These are phyloP conservation scores for Ischnus inquisitorius DNA, from an alignment of 2,888 invertebrate species.

Conservation along the genomic window DNA sequence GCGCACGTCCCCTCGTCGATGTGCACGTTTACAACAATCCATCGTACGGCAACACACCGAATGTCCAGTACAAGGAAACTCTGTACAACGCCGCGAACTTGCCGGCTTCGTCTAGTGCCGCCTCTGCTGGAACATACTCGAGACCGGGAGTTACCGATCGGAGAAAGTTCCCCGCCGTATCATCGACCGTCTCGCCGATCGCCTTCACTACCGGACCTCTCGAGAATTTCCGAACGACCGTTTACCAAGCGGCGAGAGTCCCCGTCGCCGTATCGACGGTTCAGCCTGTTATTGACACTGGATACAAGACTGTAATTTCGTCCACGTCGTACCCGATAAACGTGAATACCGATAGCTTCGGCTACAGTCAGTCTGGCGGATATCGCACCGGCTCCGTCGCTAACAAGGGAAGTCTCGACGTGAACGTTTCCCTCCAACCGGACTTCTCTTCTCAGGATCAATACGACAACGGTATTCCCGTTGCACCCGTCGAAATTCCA, in stretches of 20 bases:
- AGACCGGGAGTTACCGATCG: constrained; percentile 45
- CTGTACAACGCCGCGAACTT: constrained; percentile 57
- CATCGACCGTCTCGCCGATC: constrained; percentile 73
- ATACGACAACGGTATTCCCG: constrained; percentile 63
- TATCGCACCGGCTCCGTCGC: constrained; percentile 65
- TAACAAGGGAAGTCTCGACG: constrained; percentile 67
- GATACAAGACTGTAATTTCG: constrained; percentile 76
- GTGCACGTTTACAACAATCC: constrained; percentile 77
- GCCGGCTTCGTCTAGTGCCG: constrained; percentile 42
- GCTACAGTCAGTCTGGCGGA: constrained; percentile 57
- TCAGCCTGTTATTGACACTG: constrained; percentile 75
- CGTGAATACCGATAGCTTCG: constrained; percentile 59
- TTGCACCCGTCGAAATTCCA: constrained; percentile 61
- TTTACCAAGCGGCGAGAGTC: constrained; percentile 74
- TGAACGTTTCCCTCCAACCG: constrained; percentile 75
- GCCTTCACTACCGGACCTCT: constrained; percentile 76
- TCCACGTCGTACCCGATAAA: constrained; percentile 74
- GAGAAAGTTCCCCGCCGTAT: constrained; percentile 62
- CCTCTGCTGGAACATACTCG: constrained; percentile 54
- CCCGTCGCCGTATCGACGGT: constrained; percentile 75
- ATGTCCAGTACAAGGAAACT: constrained; percentile 48
- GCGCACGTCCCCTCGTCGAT: constrained; percentile 75
- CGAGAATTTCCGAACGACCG: constrained; percentile 77
- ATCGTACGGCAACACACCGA: constrained; percentile 65
- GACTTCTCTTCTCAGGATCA: constrained; percentile 49